Evolutionary conservation across 2,888 invertebrate species (phyloP).

Genomic region (Lissocephala sabroskyi): DNA sequence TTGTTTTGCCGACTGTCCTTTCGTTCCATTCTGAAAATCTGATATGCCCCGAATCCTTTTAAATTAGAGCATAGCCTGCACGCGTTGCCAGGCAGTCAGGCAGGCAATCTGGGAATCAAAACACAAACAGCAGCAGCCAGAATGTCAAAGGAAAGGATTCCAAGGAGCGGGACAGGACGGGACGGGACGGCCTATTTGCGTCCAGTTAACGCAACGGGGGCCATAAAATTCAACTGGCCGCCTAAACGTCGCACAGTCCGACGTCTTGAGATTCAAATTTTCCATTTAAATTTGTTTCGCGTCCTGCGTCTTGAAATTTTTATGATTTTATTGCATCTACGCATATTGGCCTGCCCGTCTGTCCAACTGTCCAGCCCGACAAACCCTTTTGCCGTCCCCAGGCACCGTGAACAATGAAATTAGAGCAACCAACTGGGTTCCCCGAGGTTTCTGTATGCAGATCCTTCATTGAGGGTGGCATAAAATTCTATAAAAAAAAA

Average conservation of each 20-base stretch:
- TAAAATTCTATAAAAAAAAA: too few species aligned
- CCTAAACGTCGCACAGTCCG: constrained; percentile 13
- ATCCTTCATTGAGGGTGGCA: constrained; percentile 40
- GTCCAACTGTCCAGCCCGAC: constrained; percentile 51
- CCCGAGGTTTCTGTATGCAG: not conserved
- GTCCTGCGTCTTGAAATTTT: constrained; percentile 39
- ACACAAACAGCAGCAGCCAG: constrained; percentile 15
- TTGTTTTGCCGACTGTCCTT: constrained; percentile 18
- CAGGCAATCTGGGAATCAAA: constrained; percentile 8
- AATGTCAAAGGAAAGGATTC: too few species aligned
- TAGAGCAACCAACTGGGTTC: constrained; percentile 39
- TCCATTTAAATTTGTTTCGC: constrained; percentile 30
- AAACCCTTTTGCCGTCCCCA: constrained; percentile 29
- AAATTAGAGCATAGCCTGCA: constrained; percentile 50
- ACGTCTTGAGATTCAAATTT: constrained; percentile 45
- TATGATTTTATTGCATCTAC: constrained; percentile 66
- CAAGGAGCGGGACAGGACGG: constrained; percentile 12
- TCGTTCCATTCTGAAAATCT: constrained; percentile 1
- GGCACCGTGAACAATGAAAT: constrained; percentile 62
- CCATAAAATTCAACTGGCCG: constrained; percentile 42
- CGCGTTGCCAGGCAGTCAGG: constrained; percentile 34
- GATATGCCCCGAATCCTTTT: constrained; percentile 1
- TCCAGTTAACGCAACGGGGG: constrained; percentile 54
- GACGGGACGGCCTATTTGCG: constrained; percentile 45
- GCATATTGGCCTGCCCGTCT: constrained; percentile 49